Percentiles rank a stretch among this genome's conserved stretches.
phyloP scores from a whole-genome alignment of 2,113 vertebrate species.

The Pteruthius melanotis region DNA sequence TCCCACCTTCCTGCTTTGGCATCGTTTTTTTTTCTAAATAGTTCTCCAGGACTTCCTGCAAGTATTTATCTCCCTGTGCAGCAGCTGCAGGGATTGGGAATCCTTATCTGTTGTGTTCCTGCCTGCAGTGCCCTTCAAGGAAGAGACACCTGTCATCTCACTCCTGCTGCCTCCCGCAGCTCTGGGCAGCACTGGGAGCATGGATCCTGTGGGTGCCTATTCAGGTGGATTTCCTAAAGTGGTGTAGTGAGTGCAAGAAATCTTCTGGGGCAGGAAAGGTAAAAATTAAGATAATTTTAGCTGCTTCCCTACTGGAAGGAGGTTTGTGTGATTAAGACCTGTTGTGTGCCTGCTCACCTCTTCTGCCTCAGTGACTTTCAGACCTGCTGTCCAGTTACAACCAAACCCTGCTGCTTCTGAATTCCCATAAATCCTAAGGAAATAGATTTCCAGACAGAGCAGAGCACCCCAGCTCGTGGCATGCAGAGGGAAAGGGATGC shows the following conservation, averaged over 20 bases:
- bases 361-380: not conserved
- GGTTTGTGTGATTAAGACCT: not conserved
- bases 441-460: not conserved
- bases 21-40: fast-evolving
- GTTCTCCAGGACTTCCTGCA: not conserved
- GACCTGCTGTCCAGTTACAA: not conserved
- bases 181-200: not conserved
- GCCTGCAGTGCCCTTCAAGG: not conserved
- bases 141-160: too few species aligned
- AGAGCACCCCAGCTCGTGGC: fast-evolving
- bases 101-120: fast-evolving
- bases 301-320: not conserved
- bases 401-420: not conserved
- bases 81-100: not conserved
- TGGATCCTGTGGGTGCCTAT: fast-evolving
- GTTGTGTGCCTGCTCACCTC: not conserved
- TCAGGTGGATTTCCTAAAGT: not conserved
- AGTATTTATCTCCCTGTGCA: not conserved
- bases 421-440: not conserved
- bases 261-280: not conserved
- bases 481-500: not conserved
- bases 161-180: not conserved
- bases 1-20: not conserved
- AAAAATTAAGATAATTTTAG: not conserved
- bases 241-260: not conserved